Evolutionary conservation across 2,797 vertebrate genomes (phyloP).

Genomic region (Onychomys arenicola): DNA sequence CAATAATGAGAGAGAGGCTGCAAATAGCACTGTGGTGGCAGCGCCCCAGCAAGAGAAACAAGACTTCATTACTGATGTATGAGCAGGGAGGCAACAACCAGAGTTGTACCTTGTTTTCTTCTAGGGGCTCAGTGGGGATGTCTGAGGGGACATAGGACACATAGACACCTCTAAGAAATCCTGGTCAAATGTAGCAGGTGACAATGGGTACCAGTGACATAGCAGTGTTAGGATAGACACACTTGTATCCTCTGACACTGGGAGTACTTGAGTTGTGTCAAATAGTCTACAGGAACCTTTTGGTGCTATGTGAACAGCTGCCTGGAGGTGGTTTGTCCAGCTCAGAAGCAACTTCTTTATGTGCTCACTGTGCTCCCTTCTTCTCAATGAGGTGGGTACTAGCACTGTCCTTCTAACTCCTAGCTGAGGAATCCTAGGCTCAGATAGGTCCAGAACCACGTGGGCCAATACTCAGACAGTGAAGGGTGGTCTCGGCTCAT

Average conservation of each 20-base stretch:
- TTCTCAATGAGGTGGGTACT: background rate
- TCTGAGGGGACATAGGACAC: too few species aligned
- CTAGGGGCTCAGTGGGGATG: too few species aligned
- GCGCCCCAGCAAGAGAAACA: too few species aligned
- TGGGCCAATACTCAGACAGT: background rate
- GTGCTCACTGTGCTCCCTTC: fast-evolving
- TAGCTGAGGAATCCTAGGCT: background rate
- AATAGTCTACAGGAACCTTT: background rate
- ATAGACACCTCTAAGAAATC: too few species aligned
- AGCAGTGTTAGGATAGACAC: background rate
- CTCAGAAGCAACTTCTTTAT: background rate
- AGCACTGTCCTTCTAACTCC: fast-evolving
- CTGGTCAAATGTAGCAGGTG: too few species aligned
- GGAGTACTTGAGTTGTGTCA: background rate
- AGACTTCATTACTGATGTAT: too few species aligned
- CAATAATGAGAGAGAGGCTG: too few species aligned
- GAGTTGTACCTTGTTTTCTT: too few species aligned
- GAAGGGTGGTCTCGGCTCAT: background rate
- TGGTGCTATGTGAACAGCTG: too few species aligned
- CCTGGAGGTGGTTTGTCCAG: too few species aligned
- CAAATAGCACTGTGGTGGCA: too few species aligned
- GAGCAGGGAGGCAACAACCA: too few species aligned
- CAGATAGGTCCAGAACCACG: background rate
- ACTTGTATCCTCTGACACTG: background rate
- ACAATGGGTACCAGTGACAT: background rate